These are phyloP conservation scores for Bilobella aurantiaca DNA, from an alignment of 1,140 invertebrate genomes.

Conservation along the genomic window DNA sequence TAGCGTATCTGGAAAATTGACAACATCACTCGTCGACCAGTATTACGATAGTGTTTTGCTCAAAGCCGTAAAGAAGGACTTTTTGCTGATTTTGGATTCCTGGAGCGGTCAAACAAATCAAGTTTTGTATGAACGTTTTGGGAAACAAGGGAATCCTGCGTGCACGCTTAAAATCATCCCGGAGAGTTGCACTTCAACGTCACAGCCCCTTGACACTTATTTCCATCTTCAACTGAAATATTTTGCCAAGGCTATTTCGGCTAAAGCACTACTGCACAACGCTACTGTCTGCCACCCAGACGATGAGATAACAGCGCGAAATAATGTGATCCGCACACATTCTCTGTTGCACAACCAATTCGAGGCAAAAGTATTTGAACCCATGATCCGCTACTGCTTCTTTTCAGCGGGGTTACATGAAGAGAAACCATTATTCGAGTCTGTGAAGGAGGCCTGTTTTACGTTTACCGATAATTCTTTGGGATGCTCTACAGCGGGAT, in stretches of 20 bases:
- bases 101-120: slow-evolving; percentile 20
- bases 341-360: no score
- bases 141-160: not conserved
- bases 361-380: slow-evolving; percentile 1
- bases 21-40: slow-evolving; percentile 10
- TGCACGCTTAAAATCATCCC: slow-evolving; percentile 11
- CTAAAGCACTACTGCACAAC: not conserved
- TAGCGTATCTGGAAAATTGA: slow-evolving; percentile 15
- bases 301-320: slow-evolving; percentile 11
- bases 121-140: slow-evolving; percentile 7
- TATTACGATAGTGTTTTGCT: slow-evolving; percentile 10
- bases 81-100: slow-evolving; percentile 16
- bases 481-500: not conserved
- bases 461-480: not conserved
- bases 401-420: not conserved
- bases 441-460: slow-evolving; percentile 15
- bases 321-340: slow-evolving; percentile 12
- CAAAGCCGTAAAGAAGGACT: slow-evolving; percentile 7
- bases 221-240: slow-evolving; percentile 18
- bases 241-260: slow-evolving; percentile 9
- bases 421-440: not conserved
- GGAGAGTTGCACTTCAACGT: slow-evolving; percentile 9
- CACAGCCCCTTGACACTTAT: slow-evolving; percentile 19
- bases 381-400: slow-evolving; percentile 15
- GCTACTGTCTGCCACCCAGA: not conserved